Base-by-base conservation (phyloP, 2,797 vertebrate species). In the Phyllotis vaccarum region DNA sequence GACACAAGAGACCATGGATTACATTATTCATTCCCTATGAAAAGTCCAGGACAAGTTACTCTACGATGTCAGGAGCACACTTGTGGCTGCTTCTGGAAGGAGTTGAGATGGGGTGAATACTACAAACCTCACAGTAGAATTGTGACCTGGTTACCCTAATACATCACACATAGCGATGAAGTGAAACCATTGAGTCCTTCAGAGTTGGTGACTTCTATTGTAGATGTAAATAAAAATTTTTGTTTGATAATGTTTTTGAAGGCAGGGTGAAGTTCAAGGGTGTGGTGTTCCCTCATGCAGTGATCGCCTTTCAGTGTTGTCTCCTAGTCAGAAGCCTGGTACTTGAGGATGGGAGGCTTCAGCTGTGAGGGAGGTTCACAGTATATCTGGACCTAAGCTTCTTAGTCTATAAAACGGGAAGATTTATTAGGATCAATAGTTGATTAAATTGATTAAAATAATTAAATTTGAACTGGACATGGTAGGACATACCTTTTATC, bases 391-490 rank as follows among this genome's bases (percentile, higher is more conserved):
- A 46, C 52, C 19, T 92, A 24, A 0, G 40, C 9, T 78, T 92
- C 76, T 58, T 93, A 37, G 75, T 83, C 91, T 82, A 6, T 43
- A 58, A 92, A 93, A 68, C 91, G n/a, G 27, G 37, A 78, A 40
- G 11, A 78, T 86, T 40, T 11, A 49, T 54, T 54, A n/a, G 90
- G n/a, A 37, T 68, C 60, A 66, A 66, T 31, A 40, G 8, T 60
- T 88, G 43, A 64, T 58, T 66, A 1, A 52, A 86, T 22, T 87
- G 64, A 96, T 96, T 46, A 70, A 93, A 24, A 86, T 40, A 86
- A 56, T 49, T 49, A 78, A 81, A 54, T 62, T 66, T 21, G 40
- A 29, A 34, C 37, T 46, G 58, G 58, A 64, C 40, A 83, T 62
- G 9, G 17, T 46, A 46, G 58, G 16, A 46, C 16, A 64, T 3